Evolutionary conservation across 2,797 vertebrate species (phyloP), one percentile per base, ranked within the genome.

Genomic region (Cuniculus paca): DNA sequence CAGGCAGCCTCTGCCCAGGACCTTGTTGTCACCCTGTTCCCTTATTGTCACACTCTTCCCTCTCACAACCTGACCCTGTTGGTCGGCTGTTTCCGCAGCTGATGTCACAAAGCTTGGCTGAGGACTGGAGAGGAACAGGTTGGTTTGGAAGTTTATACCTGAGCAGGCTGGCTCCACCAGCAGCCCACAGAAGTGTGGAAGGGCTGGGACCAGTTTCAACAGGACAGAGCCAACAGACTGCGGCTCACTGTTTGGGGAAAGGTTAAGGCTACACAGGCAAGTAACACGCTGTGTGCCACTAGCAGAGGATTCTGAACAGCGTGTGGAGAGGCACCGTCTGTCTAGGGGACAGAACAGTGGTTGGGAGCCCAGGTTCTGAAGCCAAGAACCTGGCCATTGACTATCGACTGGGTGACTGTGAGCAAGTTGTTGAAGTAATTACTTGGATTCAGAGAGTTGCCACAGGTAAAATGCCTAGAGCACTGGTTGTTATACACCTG

Each of bases 81-180:
- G 5, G 60, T 58, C 24, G 20, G 81, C 79, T 31, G 13, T 61
- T 65, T 60, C n/a, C 0, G 0, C 65, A 88, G 58, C 31, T 52
- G 60, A 56, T 82, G 24, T 48, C 72, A 56, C 94, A 45, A 77
- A 92, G 89, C 50, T 20, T 83, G 81, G 63, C 87, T 28, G 31
- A 83, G 45, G 42, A 36, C 54, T 3, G 0, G 61, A 81, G 20
- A 56, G 52, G 31, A 90, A 88, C 31, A 87, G 63, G 75, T 48
- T 36, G 88, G 26, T 78, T 17, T 83, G 75, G 81, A 88, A 97
- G 74, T 68, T 63, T 45, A 16, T 10, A 91, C 72, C 92, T 63
- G 36, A 95, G 84, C 56, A 94, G 65, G 74, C 58, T 50, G 54
- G 88, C 80, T 87, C n/a, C 28, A 36, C 87, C 70, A 63, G 82